These are phyloP conservation scores for Larimichthys crocea DNA, from an alignment of 2,113 vertebrate genomes.

Conservation along the genomic window DNA sequence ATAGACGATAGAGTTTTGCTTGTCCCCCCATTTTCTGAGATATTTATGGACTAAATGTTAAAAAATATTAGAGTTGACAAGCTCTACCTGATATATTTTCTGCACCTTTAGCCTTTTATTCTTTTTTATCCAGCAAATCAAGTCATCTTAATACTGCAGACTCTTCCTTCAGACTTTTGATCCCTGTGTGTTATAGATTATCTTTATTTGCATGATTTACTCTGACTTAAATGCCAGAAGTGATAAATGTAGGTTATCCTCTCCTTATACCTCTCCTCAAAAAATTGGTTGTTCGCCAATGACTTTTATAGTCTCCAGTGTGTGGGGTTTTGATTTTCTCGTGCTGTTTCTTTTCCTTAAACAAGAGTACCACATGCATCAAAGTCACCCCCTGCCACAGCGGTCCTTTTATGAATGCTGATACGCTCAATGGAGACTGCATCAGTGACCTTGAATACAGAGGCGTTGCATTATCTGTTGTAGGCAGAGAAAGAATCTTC, in stretches of 20 bases:
- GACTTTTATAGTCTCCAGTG: constrained; percentile 56
- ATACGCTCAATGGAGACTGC: constrained; percentile 63
- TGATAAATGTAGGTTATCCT: constrained; percentile 61
- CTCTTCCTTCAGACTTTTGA: constrained; percentile 13
- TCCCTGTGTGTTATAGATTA: constrained; percentile 35
- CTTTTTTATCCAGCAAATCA: constrained; percentile 24
- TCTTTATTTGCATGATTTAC: constrained; percentile 51
- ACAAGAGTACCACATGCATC: constrained; percentile 75
- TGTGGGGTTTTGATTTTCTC: constrained; percentile 67
- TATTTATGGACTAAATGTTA: constrained; percentile 23
- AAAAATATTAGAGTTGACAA: constrained; percentile 19
- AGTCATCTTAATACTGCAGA: constrained; percentile 18
- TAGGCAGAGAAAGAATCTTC: constrained; percentile 51
- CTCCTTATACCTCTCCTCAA: constrained; percentile 41
- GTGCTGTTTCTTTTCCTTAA: constrained; percentile 67
- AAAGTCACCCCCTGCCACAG: constrained; percentile 76
- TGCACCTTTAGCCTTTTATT: constrained; percentile 1
- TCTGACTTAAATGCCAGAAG: constrained; percentile 41
- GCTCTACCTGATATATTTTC: constrained; percentile 2
- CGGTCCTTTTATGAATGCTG: constrained; percentile 74
- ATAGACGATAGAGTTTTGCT: background rate
- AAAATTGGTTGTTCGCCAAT: constrained; percentile 58
- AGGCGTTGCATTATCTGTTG: constrained; percentile 64
- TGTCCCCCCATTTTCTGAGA: background rate
- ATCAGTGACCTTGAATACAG: constrained; percentile 76